Evolutionary conservation across 2,113 vertebrate genomes (phyloP), one percentile per base, ranked within the genome.

Genomic region (Rhodinocichla rosea): DNA sequence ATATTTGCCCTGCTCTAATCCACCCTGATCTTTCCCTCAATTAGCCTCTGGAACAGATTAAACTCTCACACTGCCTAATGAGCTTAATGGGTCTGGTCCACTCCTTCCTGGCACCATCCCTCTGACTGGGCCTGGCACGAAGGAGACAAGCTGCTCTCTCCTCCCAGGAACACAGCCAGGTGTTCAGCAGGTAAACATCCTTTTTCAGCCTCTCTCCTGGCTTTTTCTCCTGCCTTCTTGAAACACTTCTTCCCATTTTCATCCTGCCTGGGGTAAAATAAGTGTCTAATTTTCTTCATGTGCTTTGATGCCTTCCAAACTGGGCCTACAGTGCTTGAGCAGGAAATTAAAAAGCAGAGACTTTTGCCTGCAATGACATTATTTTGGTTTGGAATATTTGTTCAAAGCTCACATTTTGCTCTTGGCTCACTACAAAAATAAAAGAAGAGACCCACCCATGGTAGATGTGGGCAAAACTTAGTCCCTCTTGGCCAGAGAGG

Each of bases 381-480:
- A 92, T 60, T 96, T 93, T 93, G 88, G 90, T 92, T 81, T 90
- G 89, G 95, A 60, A 90, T 90, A 87, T 84, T 92, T 91, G 76
- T 71, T 96, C 93, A 93, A 95, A 93, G 95, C 71, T 96, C 47
- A 13, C 49, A 93, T 96, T 96, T 93, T 93, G 90, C 88, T 87
- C 44, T 65, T 68, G 82, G 79, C 68, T 96, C 32, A 49, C 90
- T 94, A 92, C 65, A 96, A 96, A 96, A 96, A 90, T 90, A 95
- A 95, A 91, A 94, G 45, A 83, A 67, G 68, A 94, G 93, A 87
- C 73, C 90, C 96, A 92, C 95, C 92, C 94, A 93, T 62, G 85
- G 76, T 49, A 92, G 90, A 95, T 96, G 93, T 95, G 94, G 96
- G 90, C 50, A 96, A 83, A 93, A 93, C 47, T 90, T 65, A 83